Evolutionary conservation across 2,888 invertebrate genomes (phyloP).

Genomic region (Drosophila tripunctata): DNA sequence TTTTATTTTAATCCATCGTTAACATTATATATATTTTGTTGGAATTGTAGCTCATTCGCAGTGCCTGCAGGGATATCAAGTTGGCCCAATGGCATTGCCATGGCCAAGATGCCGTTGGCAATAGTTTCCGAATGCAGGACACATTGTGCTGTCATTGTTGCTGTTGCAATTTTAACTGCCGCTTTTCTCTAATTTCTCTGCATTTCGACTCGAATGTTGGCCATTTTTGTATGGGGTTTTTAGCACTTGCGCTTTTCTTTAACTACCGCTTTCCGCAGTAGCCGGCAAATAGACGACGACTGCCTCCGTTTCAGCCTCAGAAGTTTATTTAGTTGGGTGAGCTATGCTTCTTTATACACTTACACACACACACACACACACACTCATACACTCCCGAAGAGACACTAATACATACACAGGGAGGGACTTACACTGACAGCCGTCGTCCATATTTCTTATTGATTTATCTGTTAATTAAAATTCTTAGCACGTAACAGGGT

Average conservation of each 20-base stretch:
- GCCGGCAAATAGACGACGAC: slow-evolving; percentile 32
- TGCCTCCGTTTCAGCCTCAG: slow-evolving; percentile 41
- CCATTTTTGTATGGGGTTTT: slow-evolving; percentile 49
- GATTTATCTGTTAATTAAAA: slow-evolving; percentile 80
- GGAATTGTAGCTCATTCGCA: slow-evolving; percentile 27
- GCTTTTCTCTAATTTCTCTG: slow-evolving; percentile 65
- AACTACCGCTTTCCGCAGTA: slow-evolving; percentile 33
- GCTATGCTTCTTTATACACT: slow-evolving; percentile 55
- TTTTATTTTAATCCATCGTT: background rate
- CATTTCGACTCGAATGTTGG: slow-evolving; percentile 44
- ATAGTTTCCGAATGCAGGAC: slow-evolving; percentile 12
- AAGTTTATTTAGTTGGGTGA: slow-evolving; percentile 73
- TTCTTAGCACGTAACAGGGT: slow-evolving; percentile 79
- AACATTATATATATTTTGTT: background rate
- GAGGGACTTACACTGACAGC: slow-evolving; percentile 65
- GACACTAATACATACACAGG: background rate
- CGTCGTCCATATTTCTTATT: slow-evolving; percentile 80
- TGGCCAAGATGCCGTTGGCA: slow-evolving; percentile 46
- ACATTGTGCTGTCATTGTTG: slow-evolving; percentile 6
- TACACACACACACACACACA: slow-evolving; percentile 14
- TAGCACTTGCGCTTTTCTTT: slow-evolving; percentile 68
- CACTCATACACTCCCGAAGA: background rate
- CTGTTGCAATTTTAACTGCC: slow-evolving; percentile 65
- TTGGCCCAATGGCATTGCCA: slow-evolving; percentile 34
- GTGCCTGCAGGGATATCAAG: slow-evolving; percentile 15